Evolutionary conservation across 2,888 invertebrate species (phyloP), one percentile per base, ranked within the genome.

Genomic region (Notodonta dromedarius): DNA sequence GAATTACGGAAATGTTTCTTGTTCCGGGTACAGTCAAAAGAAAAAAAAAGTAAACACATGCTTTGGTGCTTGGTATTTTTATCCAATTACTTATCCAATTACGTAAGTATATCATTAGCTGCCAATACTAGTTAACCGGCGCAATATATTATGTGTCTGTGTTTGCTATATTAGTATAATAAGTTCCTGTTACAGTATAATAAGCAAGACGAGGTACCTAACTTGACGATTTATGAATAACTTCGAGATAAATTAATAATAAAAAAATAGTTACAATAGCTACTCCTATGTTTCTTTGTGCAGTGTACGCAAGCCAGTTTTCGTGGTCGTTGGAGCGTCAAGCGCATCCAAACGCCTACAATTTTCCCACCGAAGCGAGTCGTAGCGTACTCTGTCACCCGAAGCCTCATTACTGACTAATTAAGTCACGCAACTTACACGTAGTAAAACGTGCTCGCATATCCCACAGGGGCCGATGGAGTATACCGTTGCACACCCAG

Each of bases 251-350:
- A 14, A 16, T 16, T 7, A 16, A 16, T 50, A 12, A 52, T 2
- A 52, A 16, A 12, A 53, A n/a, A 35, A 6, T 11, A 40, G 8
- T 24, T 8, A 16, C 54, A 55, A 56, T 32, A 39, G 6, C 79
- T 24, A 66, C 83, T 90, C 90, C 54, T 61, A 13, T 56, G 40
- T 67, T 73, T 66, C 63, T 32, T 12, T 75, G 67, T 76, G 58
- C 79, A 67, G 62, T 63, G 69, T 72, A 59, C 74, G 71, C 73
- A 79, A 82, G 79, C 82, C 80, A 84, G 87, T 90, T 91, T 91
- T 90, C 86, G 91, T 90, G 87, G 78, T 74, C 89, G 81, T 69
- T 89, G 89, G 76, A 89, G 91, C 92, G 88, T 85, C 87, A 87
- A 88, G 88, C 87, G 88, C 80, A 83, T 81, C 86, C 85, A 82